Base-by-base conservation (phyloP, 2,113 vertebrate genomes). In the Syngnathus scovelli region DNA sequence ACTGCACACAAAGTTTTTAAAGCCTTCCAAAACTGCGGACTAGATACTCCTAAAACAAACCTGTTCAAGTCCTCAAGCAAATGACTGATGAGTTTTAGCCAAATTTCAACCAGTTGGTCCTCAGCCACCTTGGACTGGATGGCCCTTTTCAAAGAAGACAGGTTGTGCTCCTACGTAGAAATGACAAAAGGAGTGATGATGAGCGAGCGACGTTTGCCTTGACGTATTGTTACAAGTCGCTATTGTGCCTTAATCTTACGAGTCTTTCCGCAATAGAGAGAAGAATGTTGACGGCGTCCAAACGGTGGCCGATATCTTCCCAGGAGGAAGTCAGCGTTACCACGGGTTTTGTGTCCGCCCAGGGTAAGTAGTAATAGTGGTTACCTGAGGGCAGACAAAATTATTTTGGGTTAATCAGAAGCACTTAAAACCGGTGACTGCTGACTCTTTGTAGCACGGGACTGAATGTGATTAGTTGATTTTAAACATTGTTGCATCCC, bases 331-430 rank as follows among this genome's bases (percentile, higher is more conserved):
- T 98, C 68, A 99, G 73, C 0, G 92, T 94, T 48, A 98, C 95
- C 33, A 98, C 97, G 6, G 97, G 97, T 81, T 98, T 99, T 18
- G 91, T 95, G 81, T 92, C 86, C 54, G 89, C 90, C 97, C 97
- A 99, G 1, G 97, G 96, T 68, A 99, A 90, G 86, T 96, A 99
- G 87, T 99, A 97, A 81, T 98, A 99, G 78, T 92, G 93, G 88
- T 98, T 98, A 81, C 96, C 97, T 99, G 61, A 55, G 67, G 36
- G 19, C 37, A 71, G 69, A 63, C 33, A 70, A 13, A 66, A 71
- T 18, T 7, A 51, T 5, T 1, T 18, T 43, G 41, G 10, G 41
- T 43, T 11, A 43, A 43, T 43, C 41, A 43, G 41, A 43, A 1
- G 11, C 39, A 41, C 41, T 43, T 43, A 10, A 43, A 43, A 43